A percentile compares a stretch with the other conserved stretches of the same genome.
Conservation (phyloP, 2,888 invertebrate genomes). For the Anagyrus pseudococci region DNA sequence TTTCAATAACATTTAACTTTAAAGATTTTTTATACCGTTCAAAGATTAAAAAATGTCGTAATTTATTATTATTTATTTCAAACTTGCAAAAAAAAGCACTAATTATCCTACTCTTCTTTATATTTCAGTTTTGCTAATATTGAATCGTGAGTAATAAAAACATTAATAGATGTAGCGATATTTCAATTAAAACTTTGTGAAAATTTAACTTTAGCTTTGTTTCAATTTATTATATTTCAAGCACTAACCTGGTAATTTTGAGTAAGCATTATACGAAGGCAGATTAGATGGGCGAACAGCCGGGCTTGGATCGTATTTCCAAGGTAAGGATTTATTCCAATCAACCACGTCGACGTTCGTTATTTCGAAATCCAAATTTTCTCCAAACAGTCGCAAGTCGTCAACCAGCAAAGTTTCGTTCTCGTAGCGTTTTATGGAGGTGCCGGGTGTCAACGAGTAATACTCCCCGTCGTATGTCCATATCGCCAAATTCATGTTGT, state of each 20-base stretch:
- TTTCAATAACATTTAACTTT: too few relatives aligned
- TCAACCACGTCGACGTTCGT: slow-evolving; percentile 51
- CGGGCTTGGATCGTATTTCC: slow-evolving; percentile 52
- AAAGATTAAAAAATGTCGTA: too few relatives aligned
- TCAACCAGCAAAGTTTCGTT: slow-evolving; percentile 37
- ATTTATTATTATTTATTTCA: too few relatives aligned
- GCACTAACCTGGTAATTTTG: slow-evolving; percentile 43
- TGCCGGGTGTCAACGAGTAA: slow-evolving; percentile 49
- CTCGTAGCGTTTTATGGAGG: slow-evolving; percentile 45
- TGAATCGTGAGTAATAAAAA: too few relatives aligned
- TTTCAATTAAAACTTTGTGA: too few relatives aligned
- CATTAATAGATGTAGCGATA: too few relatives aligned
- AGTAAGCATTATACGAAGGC: slow-evolving; percentile 55
- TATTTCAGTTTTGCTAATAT: too few relatives aligned
- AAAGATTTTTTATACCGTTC: too few relatives aligned
- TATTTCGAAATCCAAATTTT: slow-evolving; percentile 51
- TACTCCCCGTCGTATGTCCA: slow-evolving; percentile 48
- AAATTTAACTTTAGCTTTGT: too few relatives aligned
- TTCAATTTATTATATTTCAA: too few relatives aligned
- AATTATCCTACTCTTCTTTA: too few relatives aligned
- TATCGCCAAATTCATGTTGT: slow-evolving; percentile 44
- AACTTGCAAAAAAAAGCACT: too few relatives aligned
- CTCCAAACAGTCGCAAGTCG: slow-evolving; percentile 41
- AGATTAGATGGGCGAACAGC: slow-evolving; percentile 51
- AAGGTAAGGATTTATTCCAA: slow-evolving; percentile 49